Conservation (phyloP, 1,140 invertebrate species). For the Anagrus nilaparvatae region DNA sequence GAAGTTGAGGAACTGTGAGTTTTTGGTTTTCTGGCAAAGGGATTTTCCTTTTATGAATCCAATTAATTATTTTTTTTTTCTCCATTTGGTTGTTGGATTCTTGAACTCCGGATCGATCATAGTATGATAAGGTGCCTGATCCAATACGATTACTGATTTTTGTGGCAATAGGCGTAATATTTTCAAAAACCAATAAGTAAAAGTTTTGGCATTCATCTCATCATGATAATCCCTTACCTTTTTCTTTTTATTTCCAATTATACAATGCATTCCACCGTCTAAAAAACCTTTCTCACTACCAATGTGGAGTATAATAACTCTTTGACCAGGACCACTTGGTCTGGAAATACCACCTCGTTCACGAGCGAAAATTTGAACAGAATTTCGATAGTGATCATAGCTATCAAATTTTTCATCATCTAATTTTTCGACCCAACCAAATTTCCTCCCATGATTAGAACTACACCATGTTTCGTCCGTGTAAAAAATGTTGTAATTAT, state of each 20-base stretch:
- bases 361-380: not conserved
- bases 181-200: conserved; percentile 6
- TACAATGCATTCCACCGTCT: not conserved
- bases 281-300: conserved; percentile 6
- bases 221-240: conserved; percentile 1
- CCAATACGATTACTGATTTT: conserved; percentile 18
- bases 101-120: conserved; percentile 7
- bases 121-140: conserved; percentile 12
- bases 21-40: not conserved
- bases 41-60: not conserved
- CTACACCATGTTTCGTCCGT: conserved; percentile 7
- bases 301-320: conserved; percentile 10
- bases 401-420: too few species aligned
- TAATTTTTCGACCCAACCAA: conserved; percentile 5
- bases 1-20: not conserved
- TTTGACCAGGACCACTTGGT: conserved; percentile 5
- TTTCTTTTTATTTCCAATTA: conserved; percentile 1
- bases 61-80: not conserved
- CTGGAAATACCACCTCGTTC: not conserved
- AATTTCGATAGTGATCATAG: conserved; percentile 4
- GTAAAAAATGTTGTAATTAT: conserved; percentile 7
- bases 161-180: conserved; percentile 19
- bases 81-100: conserved; percentile 6
- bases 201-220: conserved; percentile 8
- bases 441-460: conserved; percentile 7